Conservation (phyloP, 2,113 vertebrate species). For the Ascaphus truei region DNA sequence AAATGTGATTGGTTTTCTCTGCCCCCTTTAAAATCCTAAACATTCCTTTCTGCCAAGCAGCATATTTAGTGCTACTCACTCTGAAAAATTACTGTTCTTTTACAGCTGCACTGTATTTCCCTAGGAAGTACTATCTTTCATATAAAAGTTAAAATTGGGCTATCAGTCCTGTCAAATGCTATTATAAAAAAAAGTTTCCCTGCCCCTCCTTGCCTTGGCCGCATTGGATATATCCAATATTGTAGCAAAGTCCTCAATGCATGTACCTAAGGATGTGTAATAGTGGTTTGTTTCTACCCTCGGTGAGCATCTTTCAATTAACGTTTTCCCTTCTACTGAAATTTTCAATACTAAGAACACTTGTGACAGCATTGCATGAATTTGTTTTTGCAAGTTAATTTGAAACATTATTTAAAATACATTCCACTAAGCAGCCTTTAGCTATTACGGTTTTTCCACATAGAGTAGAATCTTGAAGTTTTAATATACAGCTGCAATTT, state of each 20-base stretch:
- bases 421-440: not conserved
- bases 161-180: not conserved
- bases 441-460: not conserved
- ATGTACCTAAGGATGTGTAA: too few species aligned
- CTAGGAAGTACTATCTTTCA: not conserved
- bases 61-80: not conserved
- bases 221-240: too few species aligned
- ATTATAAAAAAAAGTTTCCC: not conserved
- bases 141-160: not conserved
- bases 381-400: constrained; percentile 5
- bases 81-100: not conserved
- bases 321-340: too few species aligned
- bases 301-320: too few species aligned
- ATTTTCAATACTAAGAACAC: too few species aligned
- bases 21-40: not conserved
- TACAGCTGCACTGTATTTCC: not conserved
- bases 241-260: too few species aligned
- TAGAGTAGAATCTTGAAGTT: not conserved
- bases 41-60: not conserved
- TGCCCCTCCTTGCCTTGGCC: not conserved
- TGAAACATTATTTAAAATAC: constrained; percentile 3
- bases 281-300: too few species aligned
- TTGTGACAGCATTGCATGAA: not conserved
- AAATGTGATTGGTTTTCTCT: constrained; percentile 12
- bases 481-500: constrained; percentile 7